Evolutionary conservation across 2,113 vertebrate genomes (phyloP).

Genomic region (Podilymbus podiceps): DNA sequence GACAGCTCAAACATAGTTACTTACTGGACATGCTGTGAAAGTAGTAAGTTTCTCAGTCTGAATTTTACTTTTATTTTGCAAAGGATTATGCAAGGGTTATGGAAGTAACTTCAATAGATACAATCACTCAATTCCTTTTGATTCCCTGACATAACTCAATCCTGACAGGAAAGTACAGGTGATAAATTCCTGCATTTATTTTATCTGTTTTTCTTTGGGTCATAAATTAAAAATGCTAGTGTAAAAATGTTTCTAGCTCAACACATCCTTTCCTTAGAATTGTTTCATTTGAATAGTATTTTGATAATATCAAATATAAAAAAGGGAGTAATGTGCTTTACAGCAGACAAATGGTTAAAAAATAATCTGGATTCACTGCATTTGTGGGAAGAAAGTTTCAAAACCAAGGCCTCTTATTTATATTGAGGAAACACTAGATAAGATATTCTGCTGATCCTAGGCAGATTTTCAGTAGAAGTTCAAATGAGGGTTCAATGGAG

Average conservation of each 20-base stretch:
- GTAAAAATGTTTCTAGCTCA: not conserved
- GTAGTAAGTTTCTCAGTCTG: not conserved
- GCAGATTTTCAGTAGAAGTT: constrained; percentile 11
- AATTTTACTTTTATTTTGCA: not conserved
- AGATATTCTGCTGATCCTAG: not conserved
- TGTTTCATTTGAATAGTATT: not conserved
- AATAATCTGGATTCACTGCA: not conserved
- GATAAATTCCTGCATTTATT: not conserved
- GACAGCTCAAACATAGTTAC: not conserved
- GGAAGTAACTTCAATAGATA: not conserved
- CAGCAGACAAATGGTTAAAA: not conserved
- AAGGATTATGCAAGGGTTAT: not conserved
- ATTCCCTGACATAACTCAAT: not conserved
- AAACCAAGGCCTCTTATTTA: not conserved
- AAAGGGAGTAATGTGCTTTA: not conserved
- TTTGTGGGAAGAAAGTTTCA: not conserved
- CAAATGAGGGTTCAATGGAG: not conserved
- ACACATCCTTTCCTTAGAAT: not conserved
- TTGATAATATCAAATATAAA: not conserved
- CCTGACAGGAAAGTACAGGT: not conserved
- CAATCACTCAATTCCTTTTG: not conserved
- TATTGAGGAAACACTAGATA: not conserved
- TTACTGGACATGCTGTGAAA: not conserved
- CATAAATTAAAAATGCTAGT: not conserved
- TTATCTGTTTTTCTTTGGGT: not conserved